Evolutionary conservation across 2,888 invertebrate species (phyloP), one percentile per base, ranked within the genome.

Genomic region (Rhagonycha lutea): DNA sequence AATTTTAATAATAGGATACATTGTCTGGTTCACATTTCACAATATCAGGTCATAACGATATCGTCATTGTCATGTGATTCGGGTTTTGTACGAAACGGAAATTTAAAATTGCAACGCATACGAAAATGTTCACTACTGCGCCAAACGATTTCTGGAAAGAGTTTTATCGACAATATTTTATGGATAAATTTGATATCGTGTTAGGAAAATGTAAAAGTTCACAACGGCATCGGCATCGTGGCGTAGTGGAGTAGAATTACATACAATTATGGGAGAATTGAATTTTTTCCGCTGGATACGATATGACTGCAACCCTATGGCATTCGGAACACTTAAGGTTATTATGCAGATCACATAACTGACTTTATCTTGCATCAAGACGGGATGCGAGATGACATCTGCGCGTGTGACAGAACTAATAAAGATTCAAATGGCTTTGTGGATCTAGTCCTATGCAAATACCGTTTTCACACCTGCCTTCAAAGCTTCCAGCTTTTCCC

Each of bases 381-480:
- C 71, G 67, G 63, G 71, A 72, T 63, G 72, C 68, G 29, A 68
- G 68, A 69, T 69, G 73, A 63, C 77, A 70, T 69, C 69, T 69
- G 71, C 72, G 72, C 62, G 68, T 69, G 70, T 72, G 70, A 74
- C 68, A 76, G 70, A 76, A 70, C 73, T 70, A 73, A 73, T 73
- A 74, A 70, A 73, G 73, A 73, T 73, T 65, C 73, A 62, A 68
- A 73, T 61, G 26, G 72, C 70, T 60, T 68, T 67, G 70, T 70
- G 70, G 70, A 74, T 70, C 29, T 60, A 74, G 70, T 74, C 74
- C 70, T 70, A 74, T 74, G 74, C 74, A 74, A 74, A 74, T 74
- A 74, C 18, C 74, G 61, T 67, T 69, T 74, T 74, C 70, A 32
- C 74, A 74, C 74, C 74, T 74, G 70, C 74, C 74, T 65, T 74